A percentile compares a stretch with the other conserved stretches of the same genome.
phyloP scores from a whole-genome alignment of 2,888 invertebrate genomes.

The Euzetes globulus region DNA sequence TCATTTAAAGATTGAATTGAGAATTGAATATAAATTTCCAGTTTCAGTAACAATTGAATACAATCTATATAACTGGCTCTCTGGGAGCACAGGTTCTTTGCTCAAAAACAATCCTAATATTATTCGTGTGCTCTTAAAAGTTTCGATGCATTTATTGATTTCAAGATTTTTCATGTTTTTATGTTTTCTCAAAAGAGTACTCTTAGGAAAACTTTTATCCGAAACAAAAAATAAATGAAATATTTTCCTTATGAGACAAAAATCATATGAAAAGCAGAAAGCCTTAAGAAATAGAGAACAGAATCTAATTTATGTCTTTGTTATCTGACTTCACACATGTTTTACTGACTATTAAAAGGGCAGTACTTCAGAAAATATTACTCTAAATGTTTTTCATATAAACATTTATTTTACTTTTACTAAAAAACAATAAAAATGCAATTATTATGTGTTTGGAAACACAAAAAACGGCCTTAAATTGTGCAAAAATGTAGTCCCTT shows the following conservation, averaged over 20 bases:
- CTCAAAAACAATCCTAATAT: background rate
- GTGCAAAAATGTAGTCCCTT: too few relatives aligned
- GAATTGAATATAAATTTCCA: background rate
- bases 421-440: background rate
- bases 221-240: background rate
- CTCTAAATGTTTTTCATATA: too few relatives aligned
- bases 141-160: conserved; percentile 14
- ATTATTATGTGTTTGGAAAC: background rate
- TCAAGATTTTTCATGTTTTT: background rate
- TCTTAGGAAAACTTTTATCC: background rate
- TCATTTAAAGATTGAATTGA: background rate
- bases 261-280: background rate
- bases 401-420: too few relatives aligned
- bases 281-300: background rate
- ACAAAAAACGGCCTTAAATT: too few relatives aligned
- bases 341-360: background rate
- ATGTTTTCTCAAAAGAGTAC: conserved; percentile 4
- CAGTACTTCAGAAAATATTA: too few relatives aligned
- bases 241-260: conserved; percentile 9
- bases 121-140: background rate
- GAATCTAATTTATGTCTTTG: conserved; percentile 5
- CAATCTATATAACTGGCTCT: background rate
- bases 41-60: background rate
- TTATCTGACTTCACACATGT: conserved; percentile 19
- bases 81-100: background rate